Conservation (phyloP, 2,888 invertebrate species). For the Heteromyza rotundicornis region DNA sequence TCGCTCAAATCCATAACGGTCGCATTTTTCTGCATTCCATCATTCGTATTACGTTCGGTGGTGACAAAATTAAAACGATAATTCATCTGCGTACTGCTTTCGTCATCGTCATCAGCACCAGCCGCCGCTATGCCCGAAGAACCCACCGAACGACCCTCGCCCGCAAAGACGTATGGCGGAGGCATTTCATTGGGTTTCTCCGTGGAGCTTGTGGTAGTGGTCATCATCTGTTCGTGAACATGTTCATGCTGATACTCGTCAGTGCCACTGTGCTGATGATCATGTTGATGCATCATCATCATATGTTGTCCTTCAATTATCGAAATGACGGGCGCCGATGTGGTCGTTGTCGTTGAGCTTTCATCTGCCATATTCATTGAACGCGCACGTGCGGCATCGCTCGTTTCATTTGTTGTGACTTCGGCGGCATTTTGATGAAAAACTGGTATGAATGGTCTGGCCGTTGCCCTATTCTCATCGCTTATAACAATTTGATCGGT, state of each 20-base stretch:
- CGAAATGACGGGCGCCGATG: conserved; percentile 43
- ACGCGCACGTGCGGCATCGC: conserved; percentile 49
- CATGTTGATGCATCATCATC: conserved; percentile 20
- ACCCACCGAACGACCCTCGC: conserved; percentile 50
- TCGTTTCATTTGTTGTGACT: conserved; percentile 23
- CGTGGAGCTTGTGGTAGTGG: conserved; percentile 19
- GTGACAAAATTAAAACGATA: conserved; percentile 44
- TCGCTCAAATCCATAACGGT: conserved; percentile 72
- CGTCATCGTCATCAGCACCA: conserved; percentile 36
- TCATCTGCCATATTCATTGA: conserved; percentile 53
- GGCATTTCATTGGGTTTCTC: conserved; percentile 25
- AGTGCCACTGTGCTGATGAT: conserved; percentile 6
- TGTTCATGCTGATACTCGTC: conserved; percentile 25
- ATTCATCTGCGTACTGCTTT: conserved; percentile 32
- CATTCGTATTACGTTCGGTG: conserved; percentile 34
- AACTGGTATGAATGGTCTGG: conserved; percentile 33
- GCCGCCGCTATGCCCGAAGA: conserved; percentile 39
- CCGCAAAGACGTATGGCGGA: conserved; percentile 41
- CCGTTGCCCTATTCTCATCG: conserved; percentile 47
- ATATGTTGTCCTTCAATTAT: conserved; percentile 52
- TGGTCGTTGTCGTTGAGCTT: conserved; percentile 19
- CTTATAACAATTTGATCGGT: conserved; percentile 42
- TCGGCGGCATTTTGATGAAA: conserved; percentile 9
- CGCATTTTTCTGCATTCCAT: conserved; percentile 35
- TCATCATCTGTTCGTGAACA: conserved; percentile 14